A percentile compares a stretch with the other conserved stretches of the same genome.
These are phyloP conservation scores for Bettongia penicillata DNA, from an alignment of 2,113 vertebrate genomes.

Conservation along the genomic window DNA sequence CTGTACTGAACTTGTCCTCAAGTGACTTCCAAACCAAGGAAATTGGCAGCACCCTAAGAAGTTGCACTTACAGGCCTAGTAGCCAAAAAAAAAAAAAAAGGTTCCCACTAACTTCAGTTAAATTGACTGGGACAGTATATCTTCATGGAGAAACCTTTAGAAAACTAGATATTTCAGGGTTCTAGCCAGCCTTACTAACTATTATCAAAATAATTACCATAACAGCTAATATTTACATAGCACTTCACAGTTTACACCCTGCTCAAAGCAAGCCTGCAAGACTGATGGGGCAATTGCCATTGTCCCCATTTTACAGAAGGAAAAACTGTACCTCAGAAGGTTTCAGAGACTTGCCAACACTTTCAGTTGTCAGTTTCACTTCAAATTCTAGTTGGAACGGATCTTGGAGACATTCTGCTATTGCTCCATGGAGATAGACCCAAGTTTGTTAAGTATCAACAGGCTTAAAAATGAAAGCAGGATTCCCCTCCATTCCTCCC, in stretches of 20 bases:
- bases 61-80: constrained; percentile 36
- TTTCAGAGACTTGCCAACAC: background rate
- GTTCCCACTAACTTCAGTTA: constrained; percentile 3
- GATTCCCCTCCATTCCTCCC: background rate
- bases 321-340: no score
- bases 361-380: background rate
- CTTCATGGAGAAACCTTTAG: background rate
- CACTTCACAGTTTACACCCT: background rate
- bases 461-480: background rate
- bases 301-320: background rate
- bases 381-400: background rate
- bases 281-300: background rate
- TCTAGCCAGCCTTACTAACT: background rate
- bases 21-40: constrained; percentile 66
- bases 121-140: background rate
- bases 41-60: constrained; percentile 51
- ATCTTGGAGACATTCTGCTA: background rate
- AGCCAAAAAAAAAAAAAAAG: constrained; percentile 13
- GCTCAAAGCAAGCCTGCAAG: background rate
- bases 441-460: background rate
- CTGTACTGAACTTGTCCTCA: constrained; percentile 61
- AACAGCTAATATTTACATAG: background rate
- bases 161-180: background rate
- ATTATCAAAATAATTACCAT: background rate
- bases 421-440: background rate